Percentiles rank a stretch among this genome's conserved stretches.
phyloP scores from a whole-genome alignment of 2,797 vertebrate genomes.

The Enteromius radiatus region DNA sequence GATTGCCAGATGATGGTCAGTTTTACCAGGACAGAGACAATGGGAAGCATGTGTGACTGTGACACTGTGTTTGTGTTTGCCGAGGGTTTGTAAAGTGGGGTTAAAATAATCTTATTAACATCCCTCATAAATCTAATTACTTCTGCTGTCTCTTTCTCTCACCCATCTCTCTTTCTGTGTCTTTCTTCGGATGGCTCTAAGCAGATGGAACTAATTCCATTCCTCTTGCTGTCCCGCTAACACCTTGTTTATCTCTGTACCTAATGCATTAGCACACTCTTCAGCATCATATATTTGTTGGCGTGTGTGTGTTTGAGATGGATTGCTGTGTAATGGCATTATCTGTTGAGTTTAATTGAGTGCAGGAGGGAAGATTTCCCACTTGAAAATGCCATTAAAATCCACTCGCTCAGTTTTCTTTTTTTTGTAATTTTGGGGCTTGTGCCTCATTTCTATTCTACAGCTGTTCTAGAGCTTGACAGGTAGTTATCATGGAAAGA shows the following conservation, averaged over 20 bases:
- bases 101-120: slow-evolving; percentile 33
- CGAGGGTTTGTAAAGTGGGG: slow-evolving; percentile 28
- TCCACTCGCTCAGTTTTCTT: background rate
- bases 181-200: slow-evolving; percentile 3
- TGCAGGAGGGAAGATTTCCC: slow-evolving; percentile 7
- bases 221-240: slow-evolving; percentile 20
- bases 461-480: background rate
- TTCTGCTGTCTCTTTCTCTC: slow-evolving; percentile 29
- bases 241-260: slow-evolving; percentile 40
- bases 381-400: slow-evolving; percentile 32
- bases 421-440: background rate
- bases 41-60: background rate
- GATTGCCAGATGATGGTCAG: slow-evolving; percentile 12
- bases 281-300: slow-evolving; percentile 10
- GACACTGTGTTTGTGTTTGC: background rate
- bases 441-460: slow-evolving; percentile 4
- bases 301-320: slow-evolving; percentile 5
- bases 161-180: background rate
- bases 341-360: slow-evolving; percentile 38
- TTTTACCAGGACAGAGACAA: background rate
- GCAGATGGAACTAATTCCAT: slow-evolving; percentile 34
- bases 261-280: slow-evolving; percentile 27
- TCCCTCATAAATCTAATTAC: slow-evolving; percentile 37
- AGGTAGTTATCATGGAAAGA: background rate
- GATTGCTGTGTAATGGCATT: slow-evolving; percentile 44